Conservation (phyloP, 2,113 vertebrate genomes). For the Corythoichthys intestinalis region DNA sequence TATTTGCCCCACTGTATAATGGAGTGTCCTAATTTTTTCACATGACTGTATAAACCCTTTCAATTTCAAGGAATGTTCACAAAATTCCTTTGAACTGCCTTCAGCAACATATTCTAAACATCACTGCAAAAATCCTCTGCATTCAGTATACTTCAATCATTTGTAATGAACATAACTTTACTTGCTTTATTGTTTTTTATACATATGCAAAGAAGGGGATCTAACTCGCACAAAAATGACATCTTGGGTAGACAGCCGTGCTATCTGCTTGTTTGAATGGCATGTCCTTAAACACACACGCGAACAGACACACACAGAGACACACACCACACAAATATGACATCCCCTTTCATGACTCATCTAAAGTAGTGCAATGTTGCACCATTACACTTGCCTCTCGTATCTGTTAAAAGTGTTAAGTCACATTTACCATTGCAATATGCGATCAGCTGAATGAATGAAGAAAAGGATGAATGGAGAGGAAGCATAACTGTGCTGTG, state of each 20-base stretch:
- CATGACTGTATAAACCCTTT: too few species aligned
- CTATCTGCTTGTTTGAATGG: slow-evolving; percentile 15
- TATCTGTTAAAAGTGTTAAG: neutral
- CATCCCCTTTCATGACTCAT: slow-evolving; percentile 33
- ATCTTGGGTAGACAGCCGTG: slow-evolving; percentile 20
- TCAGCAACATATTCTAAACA: neutral
- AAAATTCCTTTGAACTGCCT: too few species aligned
- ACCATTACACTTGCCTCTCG: neutral
- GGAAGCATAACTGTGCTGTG: slow-evolving; percentile 49
- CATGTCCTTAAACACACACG: slow-evolving; percentile 1
- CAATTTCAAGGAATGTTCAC: too few species aligned
- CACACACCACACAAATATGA: slow-evolving; percentile 12
- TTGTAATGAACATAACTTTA: too few species aligned
- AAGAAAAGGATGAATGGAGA: slow-evolving; percentile 41
- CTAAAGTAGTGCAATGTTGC: slow-evolving; percentile 3
- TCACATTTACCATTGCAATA: neutral
- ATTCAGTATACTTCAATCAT: too few species aligned
- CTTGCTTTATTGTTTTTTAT: neutral
- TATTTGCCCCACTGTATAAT: too few species aligned
- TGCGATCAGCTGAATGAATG: slow-evolving; percentile 12
- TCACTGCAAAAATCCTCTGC: neutral
- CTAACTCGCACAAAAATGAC: neutral
- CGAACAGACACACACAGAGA: slow-evolving; percentile 3
- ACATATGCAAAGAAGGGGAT: neutral
- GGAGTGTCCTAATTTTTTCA: too few species aligned